Base-by-base conservation (phyloP, 2,888 invertebrate species). In the Acronicta psi region DNA sequence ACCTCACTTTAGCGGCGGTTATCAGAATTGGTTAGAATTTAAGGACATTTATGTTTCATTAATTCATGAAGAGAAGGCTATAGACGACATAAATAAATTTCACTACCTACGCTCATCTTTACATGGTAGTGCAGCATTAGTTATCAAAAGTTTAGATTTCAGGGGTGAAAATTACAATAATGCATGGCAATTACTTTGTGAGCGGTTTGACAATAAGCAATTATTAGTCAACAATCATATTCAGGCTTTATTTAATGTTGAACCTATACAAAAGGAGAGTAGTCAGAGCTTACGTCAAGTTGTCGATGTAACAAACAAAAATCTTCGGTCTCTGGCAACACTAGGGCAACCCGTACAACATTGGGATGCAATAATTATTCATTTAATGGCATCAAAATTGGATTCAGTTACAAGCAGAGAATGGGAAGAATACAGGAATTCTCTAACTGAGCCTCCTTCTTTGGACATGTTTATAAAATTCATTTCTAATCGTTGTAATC, bases 401-500 rank as follows among this genome's bases (percentile, higher is more conserved):
- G 34, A 34, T n/a, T 34, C 34, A 4, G 34, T 34, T 3, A 34
- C 34, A 3, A 13, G 34, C 34, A 34, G 34, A 11, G 44, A 44
- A 31, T 13, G 44, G 14, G 44, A 44, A 17, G 16, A 44, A 31
- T 17, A 44, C 9, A 20, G 44, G 31, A 13, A 44, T 17, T 20
- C 44, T 44, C 16, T 44, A 7, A 31, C 29, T 16, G 44, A 44
- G 31, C 20, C 20, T 14, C 44, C 44, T 16, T 31, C 44, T 16
- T 14, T 44, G 16, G 29, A 43, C 3, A 14, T 11, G 14, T 43
- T 43, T 43, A 43, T 14, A 8, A 43, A 43, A 29, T 43, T 43
- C 17, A 29, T 43, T 43, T 43, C 43, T 25, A 52, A 44, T 37
- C 38, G 43, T 53, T 53, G 43, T 42, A 53, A 53, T 44, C 25